Evolutionary conservation across 1,140 invertebrate genomes (phyloP), one percentile per base, ranked within the genome.

Genomic region (Paramacrobiotus metropolitanus): DNA sequence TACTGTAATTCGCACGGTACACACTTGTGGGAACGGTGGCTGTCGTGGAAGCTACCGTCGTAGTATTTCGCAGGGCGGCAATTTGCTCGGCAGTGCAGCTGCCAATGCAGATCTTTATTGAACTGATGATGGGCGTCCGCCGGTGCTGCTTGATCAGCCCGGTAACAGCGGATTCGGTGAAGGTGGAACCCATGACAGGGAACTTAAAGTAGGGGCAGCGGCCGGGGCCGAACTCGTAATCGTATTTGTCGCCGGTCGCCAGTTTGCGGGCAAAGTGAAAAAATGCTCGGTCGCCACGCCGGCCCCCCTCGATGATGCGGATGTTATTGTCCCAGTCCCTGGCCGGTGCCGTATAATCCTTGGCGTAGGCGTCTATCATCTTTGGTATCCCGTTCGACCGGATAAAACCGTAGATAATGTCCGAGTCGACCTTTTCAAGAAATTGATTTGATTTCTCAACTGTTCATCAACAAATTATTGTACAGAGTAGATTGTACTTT

Each of bases 151-250:
- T 76, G 34, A 89, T 87, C 66, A n/a, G n/a, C n/a, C n/a, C n/a
- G n/a, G n/a, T n/a, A 84, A 84, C 71, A 89, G 92, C 70, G 82
- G 86, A 15, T 86, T 83, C n/a, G 81, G 75, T 82, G 71, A 84
- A 88, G 2, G 72, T 75, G 2, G 88, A 88, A 4, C 89, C 89
- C 69, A 83, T 81, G 0, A 85, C 79, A 1, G 86, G 83, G 76
- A 87, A 93, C 78, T 92, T 83, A 70, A 93, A 78, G 72, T 87
- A 90, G 1, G 86, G 72, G 69, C 88, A 93, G 15, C 24, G 48
- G 28, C 24, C 24, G 4, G 9, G 4, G 15, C 48, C 24, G 48
- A 55, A 55, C 15, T 55, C 48, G 24, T 20, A 55, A 24, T 55
- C 28, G 24, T 55, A 20, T 24, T 15, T 15, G 24, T 55, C 28